Evolutionary conservation across 2,888 invertebrate genomes (phyloP).

Genomic region (Anticlea derivata): DNA sequence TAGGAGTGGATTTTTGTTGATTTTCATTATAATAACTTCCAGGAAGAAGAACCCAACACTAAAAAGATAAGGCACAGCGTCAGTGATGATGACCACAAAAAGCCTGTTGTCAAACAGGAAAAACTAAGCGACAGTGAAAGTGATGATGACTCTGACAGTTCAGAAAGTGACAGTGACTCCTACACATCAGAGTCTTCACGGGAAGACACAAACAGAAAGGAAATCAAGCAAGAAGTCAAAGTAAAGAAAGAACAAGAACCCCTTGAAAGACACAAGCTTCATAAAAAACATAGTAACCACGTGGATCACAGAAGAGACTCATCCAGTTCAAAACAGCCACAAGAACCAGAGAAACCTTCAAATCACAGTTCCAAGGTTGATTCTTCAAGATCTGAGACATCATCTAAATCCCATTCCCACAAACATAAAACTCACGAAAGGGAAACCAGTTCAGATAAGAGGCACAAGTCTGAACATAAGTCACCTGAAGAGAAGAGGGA

Average conservation of each 20-base stretch:
- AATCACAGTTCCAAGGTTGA: conserved; percentile 50
- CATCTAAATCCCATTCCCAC: conserved; percentile 53
- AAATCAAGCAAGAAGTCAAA: conserved; percentile 57
- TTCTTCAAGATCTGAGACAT: conserved; percentile 50
- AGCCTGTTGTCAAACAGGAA: conserved; percentile 50
- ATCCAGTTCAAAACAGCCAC: conserved; percentile 47
- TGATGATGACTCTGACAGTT: conserved; percentile 53
- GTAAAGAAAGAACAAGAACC: conserved; percentile 50
- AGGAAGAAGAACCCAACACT: conserved; percentile 65
- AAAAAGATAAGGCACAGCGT: conserved; percentile 61
- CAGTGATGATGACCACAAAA: conserved; percentile 56
- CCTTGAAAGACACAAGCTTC: conserved; percentile 49
- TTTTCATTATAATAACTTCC: conserved; percentile 35
- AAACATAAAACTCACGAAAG: conserved; percentile 54
- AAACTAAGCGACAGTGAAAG: conserved; percentile 48
- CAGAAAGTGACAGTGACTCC: conserved; percentile 57
- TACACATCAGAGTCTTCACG: conserved; percentile 59
- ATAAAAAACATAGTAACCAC: conserved; percentile 51
- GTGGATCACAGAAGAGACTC: conserved; percentile 50
- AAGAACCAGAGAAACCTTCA: conserved; percentile 48
- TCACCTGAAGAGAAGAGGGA: conserved; percentile 50
- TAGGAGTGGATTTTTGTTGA: too few relatives aligned
- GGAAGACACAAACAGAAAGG: conserved; percentile 56
- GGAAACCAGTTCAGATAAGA: conserved; percentile 56
- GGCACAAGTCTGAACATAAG: conserved; percentile 52